These are phyloP conservation scores for Chromis chromis DNA, from an alignment of 2,797 vertebrate species.

Conservation along the genomic window DNA sequence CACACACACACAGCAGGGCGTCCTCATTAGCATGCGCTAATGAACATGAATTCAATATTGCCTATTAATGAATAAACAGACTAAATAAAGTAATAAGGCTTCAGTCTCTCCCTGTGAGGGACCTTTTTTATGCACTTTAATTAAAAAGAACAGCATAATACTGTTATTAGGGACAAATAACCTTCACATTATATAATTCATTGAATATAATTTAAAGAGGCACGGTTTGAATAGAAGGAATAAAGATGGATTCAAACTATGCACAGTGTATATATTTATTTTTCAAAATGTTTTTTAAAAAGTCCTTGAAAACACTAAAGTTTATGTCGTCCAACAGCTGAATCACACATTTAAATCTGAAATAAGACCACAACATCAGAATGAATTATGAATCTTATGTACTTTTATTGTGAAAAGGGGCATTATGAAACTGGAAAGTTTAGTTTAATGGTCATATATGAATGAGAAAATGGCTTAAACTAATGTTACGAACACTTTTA, in stretches of 20 bases:
- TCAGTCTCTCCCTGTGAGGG: conserved; percentile 43
- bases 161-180: conserved; percentile 46
- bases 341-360: neutral
- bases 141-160: conserved; percentile 58
- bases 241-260: neutral
- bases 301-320: no score
- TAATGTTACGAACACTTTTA: no score
- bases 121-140: conserved; percentile 47
- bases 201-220: conserved; percentile 21
- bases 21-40: conserved; percentile 70
- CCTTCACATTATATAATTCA: conserved; percentile 30
- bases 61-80: conserved; percentile 68
- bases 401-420: no score
- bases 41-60: conserved; percentile 69
- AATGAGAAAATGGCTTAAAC: no score
- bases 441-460: no score
- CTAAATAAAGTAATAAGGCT: conserved; percentile 62
- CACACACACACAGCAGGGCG: conserved; percentile 31
- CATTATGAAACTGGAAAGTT: no score
- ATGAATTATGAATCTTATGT: no score
- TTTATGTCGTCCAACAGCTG: neutral
- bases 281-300: no score
- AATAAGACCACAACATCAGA: neutral
- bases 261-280: no score
- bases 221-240: neutral